Evolutionary conservation across 2,888 invertebrate species (phyloP), one percentile per base, ranked within the genome.

Genomic region (Luperina testacea): DNA sequence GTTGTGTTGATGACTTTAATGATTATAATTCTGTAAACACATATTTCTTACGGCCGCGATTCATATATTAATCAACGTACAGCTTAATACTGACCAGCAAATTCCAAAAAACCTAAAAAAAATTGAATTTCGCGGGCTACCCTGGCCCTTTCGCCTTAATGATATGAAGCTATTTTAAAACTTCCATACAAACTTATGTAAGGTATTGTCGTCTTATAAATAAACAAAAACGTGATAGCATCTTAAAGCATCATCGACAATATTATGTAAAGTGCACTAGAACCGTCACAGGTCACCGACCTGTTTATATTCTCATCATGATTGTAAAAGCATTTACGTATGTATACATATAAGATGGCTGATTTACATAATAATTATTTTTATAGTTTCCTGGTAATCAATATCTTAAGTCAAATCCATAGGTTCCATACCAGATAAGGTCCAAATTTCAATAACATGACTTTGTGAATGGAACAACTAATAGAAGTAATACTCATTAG

Each of bases 211-310:
- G 6, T 45, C 42, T 57, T 17, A 69, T 68, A 79, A 45, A 72
- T 32, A 70, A 83, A 85, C 69, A 81, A 53, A 61, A 32, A 59
- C 65, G 42, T 70, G 57, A 73, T 17, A 63, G 68, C 27, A 63
- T 77, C 48, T 57, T 24, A 69, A 69, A n/a, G 48, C 64, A 69
- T 77, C 72, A 77, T 65, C 72, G 81, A 57, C 32, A 20, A 68
- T 59, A 65, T 81, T 84, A 69, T 48, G 38, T 42, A 38, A 61
- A 80, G 20, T 68, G 57, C 48, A 63, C 5, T 57, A 68, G 45
- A 70, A 53, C 17, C 38, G 82, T 17, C 82, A 85, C 0, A 70
- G 73, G 82, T 67, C 82, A 73, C 61, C 38, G 32, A 85, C 63
- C 65, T 71, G 38, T 68, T 7, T 15, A 45, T 48, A 32, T 15